Evolutionary conservation across 2,797 vertebrate genomes (phyloP).

Genomic region (Falco concolor): DNA sequence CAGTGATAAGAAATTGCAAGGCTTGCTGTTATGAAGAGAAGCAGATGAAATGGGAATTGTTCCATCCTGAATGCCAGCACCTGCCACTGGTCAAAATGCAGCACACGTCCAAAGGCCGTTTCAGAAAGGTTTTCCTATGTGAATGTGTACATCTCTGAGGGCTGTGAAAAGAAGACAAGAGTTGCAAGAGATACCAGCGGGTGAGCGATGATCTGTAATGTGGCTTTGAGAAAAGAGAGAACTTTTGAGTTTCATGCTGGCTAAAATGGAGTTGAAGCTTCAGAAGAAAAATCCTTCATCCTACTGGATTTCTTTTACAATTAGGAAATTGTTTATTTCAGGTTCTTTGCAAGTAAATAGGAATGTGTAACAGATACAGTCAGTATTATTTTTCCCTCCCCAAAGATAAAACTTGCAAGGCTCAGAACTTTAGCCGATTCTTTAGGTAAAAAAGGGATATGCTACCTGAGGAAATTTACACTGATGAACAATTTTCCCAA

Average conservation of each 20-base stretch:
- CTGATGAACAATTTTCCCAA: neutral
- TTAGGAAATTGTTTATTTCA: neutral
- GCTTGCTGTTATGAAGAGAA: neutral
- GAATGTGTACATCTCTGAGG: neutral
- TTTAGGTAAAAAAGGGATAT: neutral
- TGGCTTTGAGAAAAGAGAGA: neutral
- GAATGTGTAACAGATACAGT: neutral
- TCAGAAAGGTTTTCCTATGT: rapidly evolving
- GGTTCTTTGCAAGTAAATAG: neutral
- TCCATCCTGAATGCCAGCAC: neutral
- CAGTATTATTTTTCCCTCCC: neutral
- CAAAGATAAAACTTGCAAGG: neutral
- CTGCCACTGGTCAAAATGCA: neutral
- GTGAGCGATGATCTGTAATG: neutral
- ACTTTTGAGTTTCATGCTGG: neutral
- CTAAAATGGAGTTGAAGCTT: neutral
- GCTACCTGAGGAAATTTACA: neutral
- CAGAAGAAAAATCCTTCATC: neutral
- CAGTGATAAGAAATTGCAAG: neutral
- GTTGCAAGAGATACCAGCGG: neutral
- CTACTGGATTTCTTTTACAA: neutral
- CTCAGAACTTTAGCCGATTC: neutral
- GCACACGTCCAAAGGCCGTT: neutral
- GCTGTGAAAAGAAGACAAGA: neutral
- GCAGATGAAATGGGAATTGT: neutral